These are phyloP conservation scores for Megalopta genalis DNA, from an alignment of 1,140 invertebrate genomes.

Conservation along the genomic window DNA sequence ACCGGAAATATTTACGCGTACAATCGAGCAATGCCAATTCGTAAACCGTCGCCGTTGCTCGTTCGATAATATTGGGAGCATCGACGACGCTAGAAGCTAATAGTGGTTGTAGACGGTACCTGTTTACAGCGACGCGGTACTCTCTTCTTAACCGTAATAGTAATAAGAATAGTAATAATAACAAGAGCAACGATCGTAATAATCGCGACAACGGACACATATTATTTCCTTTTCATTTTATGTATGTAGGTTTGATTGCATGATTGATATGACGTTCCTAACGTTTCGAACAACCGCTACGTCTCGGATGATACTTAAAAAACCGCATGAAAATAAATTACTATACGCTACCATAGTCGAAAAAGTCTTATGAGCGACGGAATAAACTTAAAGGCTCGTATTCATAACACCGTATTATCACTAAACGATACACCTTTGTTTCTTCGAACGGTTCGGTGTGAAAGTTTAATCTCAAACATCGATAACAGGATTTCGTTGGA, in stretches of 20 bases:
- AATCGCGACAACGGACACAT: conserved; percentile 46
- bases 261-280: conserved; percentile 77
- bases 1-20: conserved; percentile 25
- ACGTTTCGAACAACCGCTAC: conserved; percentile 59
- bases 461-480: not conserved
- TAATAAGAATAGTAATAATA: conserved; percentile 40
- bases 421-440: conserved; percentile 42
- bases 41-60: conserved; percentile 42
- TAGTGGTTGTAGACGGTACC: conserved; percentile 20
- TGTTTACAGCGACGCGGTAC: conserved; percentile 24
- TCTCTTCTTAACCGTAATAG: conserved; percentile 34
- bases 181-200: conserved; percentile 40
- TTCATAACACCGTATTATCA: conserved; percentile 47
- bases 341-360: conserved; percentile 71
- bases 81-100: conserved; percentile 26
- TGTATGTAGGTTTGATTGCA: conserved; percentile 71
- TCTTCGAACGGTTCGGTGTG: not conserved
- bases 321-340: conserved; percentile 77
- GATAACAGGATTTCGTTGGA: not conserved
- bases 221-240: not conserved
- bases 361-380: conserved; percentile 72
- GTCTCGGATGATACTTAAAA: conserved; percentile 62
- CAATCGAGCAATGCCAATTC: conserved; percentile 31
- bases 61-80: conserved; percentile 24
- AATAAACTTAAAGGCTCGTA: conserved; percentile 66